Base-by-base conservation (phyloP, 2,113 vertebrate genomes). In the Leptocoma aspasia region DNA sequence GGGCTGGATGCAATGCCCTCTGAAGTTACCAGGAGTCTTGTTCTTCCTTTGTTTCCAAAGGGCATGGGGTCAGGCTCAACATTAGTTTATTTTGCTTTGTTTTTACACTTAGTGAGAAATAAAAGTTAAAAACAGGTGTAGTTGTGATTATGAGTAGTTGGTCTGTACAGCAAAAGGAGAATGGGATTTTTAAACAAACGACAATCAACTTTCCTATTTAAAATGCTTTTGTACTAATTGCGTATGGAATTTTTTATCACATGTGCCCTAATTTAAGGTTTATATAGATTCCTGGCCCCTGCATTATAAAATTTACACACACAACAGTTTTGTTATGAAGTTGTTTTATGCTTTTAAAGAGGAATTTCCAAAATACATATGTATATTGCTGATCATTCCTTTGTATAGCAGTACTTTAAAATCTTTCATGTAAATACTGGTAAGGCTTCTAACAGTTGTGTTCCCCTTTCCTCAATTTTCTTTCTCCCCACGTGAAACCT, bases 31-130 rank as follows among this genome's bases (percentile, higher is more conserved):
- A 90, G 65, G 86, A 96, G 61, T 90, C 92, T 84, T 86, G 28
- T 60, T 95, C 89, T 93, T 94, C 79, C 63, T 94, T 95, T 96
- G 95, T 97, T 93, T 90, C 71, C 72, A 68, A 86, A 93, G 90
- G 79, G 15, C 64, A 79, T 35, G 41, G 41, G 69, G 79, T 93
- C 94, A 92, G 14, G n/a, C 82, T 92, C 64, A 82, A 57, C 45
- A 75, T 52, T 28, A 75, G 31, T 82, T 95, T 83, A 88, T 86
- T 94, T 88, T 83, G 47, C 37, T 90, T 93, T 84, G 52, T 89
- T 93, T 92, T 59, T 59, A 71, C 7, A 66, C 47, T 78, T 93
- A 90, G 90, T 89, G 53, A 90, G 68, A 94, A 81, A 93, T 89
- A 75, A 71, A 84, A 91, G 60, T 92, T 60, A 81, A 81, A 95